phyloP scores from a whole-genome alignment of 2,113 vertebrate genomes.

The Opisthocomus hoazin region DNA sequence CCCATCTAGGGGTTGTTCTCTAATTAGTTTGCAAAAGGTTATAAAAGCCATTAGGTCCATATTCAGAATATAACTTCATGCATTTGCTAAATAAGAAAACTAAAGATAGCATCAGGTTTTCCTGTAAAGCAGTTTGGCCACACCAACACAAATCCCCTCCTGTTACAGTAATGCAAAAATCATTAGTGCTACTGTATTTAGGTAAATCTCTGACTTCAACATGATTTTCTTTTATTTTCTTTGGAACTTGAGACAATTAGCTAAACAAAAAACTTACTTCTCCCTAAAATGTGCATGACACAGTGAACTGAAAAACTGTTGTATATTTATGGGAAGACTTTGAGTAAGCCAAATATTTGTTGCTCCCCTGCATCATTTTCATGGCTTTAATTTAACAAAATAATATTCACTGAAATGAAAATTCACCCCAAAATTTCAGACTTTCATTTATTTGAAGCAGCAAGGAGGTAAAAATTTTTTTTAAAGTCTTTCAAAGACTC shows the following conservation, averaged over 20 bases:
- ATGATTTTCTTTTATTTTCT: background rate
- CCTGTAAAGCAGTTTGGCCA: background rate
- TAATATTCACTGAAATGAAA: background rate
- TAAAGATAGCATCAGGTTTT: background rate
- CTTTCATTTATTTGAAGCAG: background rate
- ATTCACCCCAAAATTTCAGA: background rate
- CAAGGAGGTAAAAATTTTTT: background rate
- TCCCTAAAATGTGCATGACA: background rate
- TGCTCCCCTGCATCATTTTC: background rate
- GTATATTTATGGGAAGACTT: background rate
- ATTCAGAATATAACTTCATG: background rate
- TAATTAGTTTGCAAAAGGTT: background rate
- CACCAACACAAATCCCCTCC: background rate
- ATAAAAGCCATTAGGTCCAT: background rate
- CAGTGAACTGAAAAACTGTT: background rate
- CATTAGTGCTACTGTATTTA: background rate
- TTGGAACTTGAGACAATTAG: background rate
- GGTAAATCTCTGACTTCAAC: background rate
- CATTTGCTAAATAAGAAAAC: background rate
- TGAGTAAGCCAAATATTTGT: background rate
- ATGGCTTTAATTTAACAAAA: background rate
- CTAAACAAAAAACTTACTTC: background rate
- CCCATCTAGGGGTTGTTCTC: background rate
- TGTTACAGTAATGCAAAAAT: background rate
- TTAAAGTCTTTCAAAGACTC: background rate